These are phyloP conservation scores for Cebus imitator DNA, from an alignment of 2,113 vertebrate species.

Conservation along the genomic window DNA sequence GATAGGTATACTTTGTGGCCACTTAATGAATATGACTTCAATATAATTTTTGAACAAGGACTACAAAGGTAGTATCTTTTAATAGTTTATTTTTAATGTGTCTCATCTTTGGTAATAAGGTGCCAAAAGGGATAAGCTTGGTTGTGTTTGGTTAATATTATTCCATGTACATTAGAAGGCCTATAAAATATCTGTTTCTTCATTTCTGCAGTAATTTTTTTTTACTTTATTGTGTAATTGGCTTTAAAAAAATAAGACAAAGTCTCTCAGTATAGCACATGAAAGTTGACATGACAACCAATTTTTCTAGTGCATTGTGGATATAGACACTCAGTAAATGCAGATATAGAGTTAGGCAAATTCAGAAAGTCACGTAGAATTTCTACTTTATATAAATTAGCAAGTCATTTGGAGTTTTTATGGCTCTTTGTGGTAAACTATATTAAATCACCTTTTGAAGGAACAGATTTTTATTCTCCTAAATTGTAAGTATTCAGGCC, in stretches of 20 bases:
- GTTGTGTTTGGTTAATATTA: background rate
- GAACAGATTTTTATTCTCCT: slow-evolving; percentile 58
- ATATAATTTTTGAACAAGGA: background rate
- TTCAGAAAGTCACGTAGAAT: slow-evolving; percentile 32
- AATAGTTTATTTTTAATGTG: background rate
- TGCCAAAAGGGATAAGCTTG: background rate
- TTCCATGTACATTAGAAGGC: background rate
- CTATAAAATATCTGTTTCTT: background rate
- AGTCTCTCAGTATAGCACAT: background rate
- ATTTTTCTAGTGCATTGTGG: background rate
- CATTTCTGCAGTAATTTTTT: background rate
- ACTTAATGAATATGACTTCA: slow-evolving; percentile 2
- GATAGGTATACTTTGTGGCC: background rate
- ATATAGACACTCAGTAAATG: slow-evolving; percentile 32
- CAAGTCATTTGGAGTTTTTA: slow-evolving; percentile 42
- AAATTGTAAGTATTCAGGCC: background rate
- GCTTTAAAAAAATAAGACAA: slow-evolving; percentile 22
- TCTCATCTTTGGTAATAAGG: slow-evolving; percentile 41
- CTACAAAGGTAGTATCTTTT: background rate
- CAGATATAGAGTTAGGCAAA: slow-evolving; percentile 36
- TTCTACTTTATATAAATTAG: slow-evolving; percentile 60
- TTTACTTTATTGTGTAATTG: slow-evolving; percentile 34
- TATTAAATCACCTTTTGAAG: slow-evolving; percentile 52
- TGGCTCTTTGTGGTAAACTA: slow-evolving; percentile 29
- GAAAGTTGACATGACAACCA: slow-evolving; percentile 11